A percentile compares a stretch with the other conserved stretches of the same genome.
Conservation (phyloP, 2,113 vertebrate species). For the Asarcornis scutulata region DNA sequence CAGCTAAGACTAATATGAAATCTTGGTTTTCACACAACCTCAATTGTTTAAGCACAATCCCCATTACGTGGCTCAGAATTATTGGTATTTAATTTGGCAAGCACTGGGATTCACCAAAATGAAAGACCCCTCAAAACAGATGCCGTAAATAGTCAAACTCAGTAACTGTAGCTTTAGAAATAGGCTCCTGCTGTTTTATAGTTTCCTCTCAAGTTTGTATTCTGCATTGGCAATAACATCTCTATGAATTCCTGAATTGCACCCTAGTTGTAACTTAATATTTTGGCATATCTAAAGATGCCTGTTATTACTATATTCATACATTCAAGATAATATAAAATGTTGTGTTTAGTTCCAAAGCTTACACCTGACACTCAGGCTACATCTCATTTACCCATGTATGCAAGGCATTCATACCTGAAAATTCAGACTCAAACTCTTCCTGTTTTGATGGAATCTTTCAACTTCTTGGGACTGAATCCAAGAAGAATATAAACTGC, state of each 20-base stretch:
- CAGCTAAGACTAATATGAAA: not conserved
- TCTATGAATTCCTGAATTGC: not conserved
- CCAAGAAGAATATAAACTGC: slow-evolving; percentile 10
- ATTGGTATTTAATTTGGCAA: not conserved
- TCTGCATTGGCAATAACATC: not conserved
- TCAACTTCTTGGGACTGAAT: not conserved
- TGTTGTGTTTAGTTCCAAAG: not conserved
- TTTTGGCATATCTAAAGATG: not conserved
- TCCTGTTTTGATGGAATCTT: not conserved
- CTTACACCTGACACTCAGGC: not conserved
- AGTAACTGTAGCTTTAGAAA: not conserved
- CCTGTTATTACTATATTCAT: not conserved
- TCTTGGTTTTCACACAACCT: not conserved
- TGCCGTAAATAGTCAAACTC: not conserved
- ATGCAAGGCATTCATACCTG: not conserved
- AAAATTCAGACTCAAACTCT: not conserved
- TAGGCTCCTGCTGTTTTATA: not conserved
- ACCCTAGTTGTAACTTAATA: not conserved
- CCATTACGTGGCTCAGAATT: not conserved
- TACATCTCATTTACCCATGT: not conserved
- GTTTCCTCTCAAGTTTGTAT: not conserved
- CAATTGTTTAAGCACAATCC: not conserved
- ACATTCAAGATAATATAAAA: not conserved
- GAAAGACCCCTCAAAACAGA: not conserved
- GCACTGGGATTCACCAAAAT: not conserved